These are phyloP conservation scores for Caranx ignobilis DNA, from an alignment of 2,113 vertebrate genomes.

Conservation along the genomic window DNA sequence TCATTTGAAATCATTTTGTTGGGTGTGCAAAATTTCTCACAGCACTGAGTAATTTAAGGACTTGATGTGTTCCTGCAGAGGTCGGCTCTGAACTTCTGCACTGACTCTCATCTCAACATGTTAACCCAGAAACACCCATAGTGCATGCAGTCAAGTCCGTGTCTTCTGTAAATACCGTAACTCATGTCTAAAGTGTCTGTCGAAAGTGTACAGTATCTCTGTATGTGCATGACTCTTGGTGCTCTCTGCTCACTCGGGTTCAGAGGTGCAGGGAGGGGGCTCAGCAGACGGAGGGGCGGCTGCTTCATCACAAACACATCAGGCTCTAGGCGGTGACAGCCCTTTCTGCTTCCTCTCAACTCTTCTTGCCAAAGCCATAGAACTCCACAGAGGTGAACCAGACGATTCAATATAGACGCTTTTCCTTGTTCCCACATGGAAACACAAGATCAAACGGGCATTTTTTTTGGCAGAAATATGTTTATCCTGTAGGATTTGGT, in stretches of 20 bases:
- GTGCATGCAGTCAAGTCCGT: constrained; percentile 75
- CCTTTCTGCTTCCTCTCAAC: constrained; percentile 56
- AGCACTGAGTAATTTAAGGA: background rate
- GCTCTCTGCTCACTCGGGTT: constrained; percentile 68
- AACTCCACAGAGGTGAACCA: constrained; percentile 69
- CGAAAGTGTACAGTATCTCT: constrained; percentile 33
- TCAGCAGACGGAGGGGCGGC: background rate
- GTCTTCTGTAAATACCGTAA: constrained; percentile 77
- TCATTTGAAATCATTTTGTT: background rate
- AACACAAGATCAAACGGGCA: constrained; percentile 38
- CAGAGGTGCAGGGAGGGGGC: constrained; percentile 55
- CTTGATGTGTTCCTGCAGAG: background rate
- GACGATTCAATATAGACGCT: constrained; percentile 11
- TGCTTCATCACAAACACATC: constrained; percentile 44
- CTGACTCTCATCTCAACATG: constrained; percentile 39
- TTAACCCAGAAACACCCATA: constrained; percentile 35
- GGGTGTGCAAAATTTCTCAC: background rate
- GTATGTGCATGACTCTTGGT: constrained; percentile 72
- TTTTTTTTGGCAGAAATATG: constrained; percentile 17
- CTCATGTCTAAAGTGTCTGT: constrained; percentile 43
- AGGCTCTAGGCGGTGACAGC: constrained; percentile 25
- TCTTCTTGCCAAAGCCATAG: constrained; percentile 81
- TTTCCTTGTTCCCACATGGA: constrained; percentile 42
- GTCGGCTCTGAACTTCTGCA: constrained; percentile 72
- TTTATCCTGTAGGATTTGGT: background rate